Evolutionary conservation across 23 tunicate genomes (phyloP).

Genomic region (Ciona savignyi): DNA sequence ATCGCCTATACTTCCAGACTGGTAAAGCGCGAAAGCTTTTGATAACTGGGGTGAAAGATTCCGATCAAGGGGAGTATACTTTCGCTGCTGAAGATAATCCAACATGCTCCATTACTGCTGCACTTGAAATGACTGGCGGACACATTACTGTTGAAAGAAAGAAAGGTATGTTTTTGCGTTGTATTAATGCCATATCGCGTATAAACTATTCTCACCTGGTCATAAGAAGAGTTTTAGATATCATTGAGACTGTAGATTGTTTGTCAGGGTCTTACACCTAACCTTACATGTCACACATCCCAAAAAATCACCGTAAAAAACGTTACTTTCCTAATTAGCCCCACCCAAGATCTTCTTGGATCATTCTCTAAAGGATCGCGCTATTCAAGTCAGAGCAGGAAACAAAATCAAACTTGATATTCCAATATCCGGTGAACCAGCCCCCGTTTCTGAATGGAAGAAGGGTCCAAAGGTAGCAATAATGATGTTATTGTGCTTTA

Average conservation of each 20-base stretch:
- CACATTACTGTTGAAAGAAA: slow-evolving; percentile 71
- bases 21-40: slow-evolving; percentile 75
- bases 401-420: slow-evolving; percentile 79
- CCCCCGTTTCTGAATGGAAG: slow-evolving; percentile 87
- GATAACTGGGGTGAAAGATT: slow-evolving; percentile 58
- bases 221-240: not conserved
- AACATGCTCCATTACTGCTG: slow-evolving; percentile 77
- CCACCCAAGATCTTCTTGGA: slow-evolving; percentile 87
- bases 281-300: no score
- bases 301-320: not conserved
- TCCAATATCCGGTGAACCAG: slow-evolving; percentile 90
- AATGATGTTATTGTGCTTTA: no score
- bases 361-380: slow-evolving; percentile 61
- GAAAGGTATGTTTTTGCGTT: slow-evolving; percentile 29
- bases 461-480: slow-evolving; percentile 89
- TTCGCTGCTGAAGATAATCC: slow-evolving; percentile 75
- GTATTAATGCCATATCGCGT: not conserved
- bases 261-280: not conserved
- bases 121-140: slow-evolving; percentile 85
- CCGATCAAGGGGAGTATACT: slow-evolving; percentile 90
- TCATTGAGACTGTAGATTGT: not conserved
- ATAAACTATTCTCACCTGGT: no score
- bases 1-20: slow-evolving; percentile 19
- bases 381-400: slow-evolving; percentile 83
- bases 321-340: slow-evolving; percentile 9